Conservation (phyloP, 2,888 invertebrate genomes). For the Callinectes sapidus region DNA sequence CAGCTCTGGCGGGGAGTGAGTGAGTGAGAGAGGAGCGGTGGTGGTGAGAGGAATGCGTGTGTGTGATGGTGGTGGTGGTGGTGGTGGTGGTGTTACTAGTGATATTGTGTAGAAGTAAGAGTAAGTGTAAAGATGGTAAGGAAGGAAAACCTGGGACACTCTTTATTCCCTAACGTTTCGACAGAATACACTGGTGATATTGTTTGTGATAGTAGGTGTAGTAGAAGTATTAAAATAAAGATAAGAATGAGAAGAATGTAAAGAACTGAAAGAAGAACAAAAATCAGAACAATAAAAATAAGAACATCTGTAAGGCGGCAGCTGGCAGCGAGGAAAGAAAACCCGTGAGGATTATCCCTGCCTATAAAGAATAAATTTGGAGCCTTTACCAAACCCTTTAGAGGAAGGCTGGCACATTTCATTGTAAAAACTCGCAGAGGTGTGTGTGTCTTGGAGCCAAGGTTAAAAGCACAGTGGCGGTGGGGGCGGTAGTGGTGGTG, state of each 20-base stretch:
- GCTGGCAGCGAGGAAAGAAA: neutral
- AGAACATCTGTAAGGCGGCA: too few species aligned
- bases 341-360: neutral
- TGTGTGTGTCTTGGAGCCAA: neutral
- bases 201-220: neutral
- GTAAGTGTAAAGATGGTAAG: too few species aligned
- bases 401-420: neutral
- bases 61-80: too few species aligned
- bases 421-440: neutral
- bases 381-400: neutral
- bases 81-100: neutral
- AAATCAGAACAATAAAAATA: too few species aligned
- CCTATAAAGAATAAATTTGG: neutral
- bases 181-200: too few species aligned
- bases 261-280: too few species aligned
- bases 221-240: too few species aligned
- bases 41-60: neutral
- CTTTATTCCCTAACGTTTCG: too few species aligned
- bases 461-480: neutral
- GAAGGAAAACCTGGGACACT: too few species aligned
- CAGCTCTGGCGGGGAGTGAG: neutral
- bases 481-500: neutral
- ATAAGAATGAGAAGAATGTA: too few species aligned
- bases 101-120: too few species aligned
- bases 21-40: neutral